These are phyloP conservation scores for Lacanobia wlatinum DNA, from an alignment of 2,888 invertebrate species.

Conservation along the genomic window DNA sequence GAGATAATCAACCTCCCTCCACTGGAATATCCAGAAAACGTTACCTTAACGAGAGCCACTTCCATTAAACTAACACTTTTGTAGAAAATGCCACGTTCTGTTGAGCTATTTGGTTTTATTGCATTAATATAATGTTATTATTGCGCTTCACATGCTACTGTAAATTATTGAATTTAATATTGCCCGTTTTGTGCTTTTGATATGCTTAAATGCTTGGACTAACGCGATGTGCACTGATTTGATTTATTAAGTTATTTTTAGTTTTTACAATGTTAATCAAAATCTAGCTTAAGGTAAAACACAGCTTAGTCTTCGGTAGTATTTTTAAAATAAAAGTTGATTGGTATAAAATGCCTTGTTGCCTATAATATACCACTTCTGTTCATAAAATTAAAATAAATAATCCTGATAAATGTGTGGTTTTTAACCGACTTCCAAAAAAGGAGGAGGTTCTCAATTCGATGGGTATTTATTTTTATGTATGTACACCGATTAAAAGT, in stretches of 20 bases:
- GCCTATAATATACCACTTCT: too few relatives aligned
- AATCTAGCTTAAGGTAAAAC: too few relatives aligned
- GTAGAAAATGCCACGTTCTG: slow-evolving; percentile 63
- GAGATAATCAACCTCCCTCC: too few relatives aligned
- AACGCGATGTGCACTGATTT: slow-evolving; percentile 10
- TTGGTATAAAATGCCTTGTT: too few relatives aligned
- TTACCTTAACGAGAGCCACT: slow-evolving; percentile 25
- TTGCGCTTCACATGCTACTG: slow-evolving; percentile 61
- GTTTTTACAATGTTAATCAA: neutral
- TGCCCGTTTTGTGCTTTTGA: slow-evolving; percentile 55
- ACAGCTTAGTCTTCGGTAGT: too few relatives aligned
- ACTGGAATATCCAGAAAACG: neutral
- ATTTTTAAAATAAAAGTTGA: too few relatives aligned
- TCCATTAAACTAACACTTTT: slow-evolving; percentile 54
- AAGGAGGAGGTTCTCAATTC: too few relatives aligned
- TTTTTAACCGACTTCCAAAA: too few relatives aligned
- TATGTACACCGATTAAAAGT: too few relatives aligned
- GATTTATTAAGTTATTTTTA: neutral
- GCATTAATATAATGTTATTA: slow-evolving; percentile 76
- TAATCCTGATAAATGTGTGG: too few relatives aligned
- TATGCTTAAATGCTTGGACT: slow-evolving; percentile 46
- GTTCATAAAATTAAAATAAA: too few relatives aligned
- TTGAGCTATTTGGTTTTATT: slow-evolving; percentile 75
- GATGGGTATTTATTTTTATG: too few relatives aligned
- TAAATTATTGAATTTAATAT: slow-evolving; percentile 66